Evolutionary conservation across 2,888 invertebrate genomes (phyloP).

Genomic region (Chrysotoxum bicinctum): DNA sequence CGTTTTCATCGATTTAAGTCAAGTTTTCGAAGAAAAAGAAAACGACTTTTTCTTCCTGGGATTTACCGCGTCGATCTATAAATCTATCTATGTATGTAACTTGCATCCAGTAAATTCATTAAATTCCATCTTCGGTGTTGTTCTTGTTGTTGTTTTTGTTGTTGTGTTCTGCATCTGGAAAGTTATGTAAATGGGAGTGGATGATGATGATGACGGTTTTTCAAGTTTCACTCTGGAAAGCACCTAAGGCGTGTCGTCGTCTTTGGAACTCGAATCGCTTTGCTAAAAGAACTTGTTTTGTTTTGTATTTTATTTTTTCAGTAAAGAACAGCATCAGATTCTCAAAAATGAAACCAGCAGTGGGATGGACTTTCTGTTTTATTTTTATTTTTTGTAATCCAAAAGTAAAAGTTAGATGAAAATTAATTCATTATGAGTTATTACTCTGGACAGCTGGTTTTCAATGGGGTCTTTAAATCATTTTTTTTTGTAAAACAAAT

Average conservation of each 20-base stretch:
- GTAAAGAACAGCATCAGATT: neutral
- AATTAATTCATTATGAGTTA: slow-evolving; percentile 34
- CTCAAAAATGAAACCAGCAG: slow-evolving; percentile 13
- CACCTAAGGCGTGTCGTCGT: neutral
- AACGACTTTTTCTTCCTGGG: slow-evolving; percentile 7
- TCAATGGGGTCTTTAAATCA: neutral
- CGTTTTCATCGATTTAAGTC: slow-evolving; percentile 3
- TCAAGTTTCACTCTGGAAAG: slow-evolving; percentile 25
- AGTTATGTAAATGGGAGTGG: slow-evolving; percentile 71
- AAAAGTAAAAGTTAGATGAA: slow-evolving; percentile 68
- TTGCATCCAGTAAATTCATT: slow-evolving; percentile 1
- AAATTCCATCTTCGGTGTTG: slow-evolving; percentile 24
- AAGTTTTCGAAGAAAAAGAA: slow-evolving; percentile 19
- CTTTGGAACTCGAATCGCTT: neutral
- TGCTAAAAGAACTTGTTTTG: neutral
- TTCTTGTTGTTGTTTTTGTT: slow-evolving; percentile 4
- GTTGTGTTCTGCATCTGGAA: slow-evolving; percentile 13
- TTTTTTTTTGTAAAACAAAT: neutral
- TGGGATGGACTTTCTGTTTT: slow-evolving; percentile 27
- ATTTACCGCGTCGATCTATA: neutral
- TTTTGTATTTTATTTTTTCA: neutral
- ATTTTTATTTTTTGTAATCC: slow-evolving; percentile 5
- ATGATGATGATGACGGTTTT: slow-evolving; percentile 8
- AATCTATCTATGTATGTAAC: neutral
- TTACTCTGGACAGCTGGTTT: neutral